Conservation (phyloP, 2,113 vertebrate species). For the Myanophis thanlyinensis region DNA sequence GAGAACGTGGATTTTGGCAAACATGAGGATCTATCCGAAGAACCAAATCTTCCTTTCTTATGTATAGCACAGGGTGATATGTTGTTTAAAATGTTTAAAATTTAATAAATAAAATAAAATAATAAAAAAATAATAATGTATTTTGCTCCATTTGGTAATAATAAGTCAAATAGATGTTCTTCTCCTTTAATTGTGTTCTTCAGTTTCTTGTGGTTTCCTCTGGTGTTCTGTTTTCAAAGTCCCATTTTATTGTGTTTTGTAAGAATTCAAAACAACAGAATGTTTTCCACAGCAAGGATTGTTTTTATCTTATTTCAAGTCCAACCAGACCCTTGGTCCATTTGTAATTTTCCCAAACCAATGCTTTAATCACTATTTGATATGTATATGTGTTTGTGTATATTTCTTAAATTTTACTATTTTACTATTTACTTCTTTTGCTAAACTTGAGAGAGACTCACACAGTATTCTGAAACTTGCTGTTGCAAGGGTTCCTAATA, state of each 20-base stretch:
- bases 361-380: neutral
- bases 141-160: neutral
- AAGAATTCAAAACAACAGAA: neutral
- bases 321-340: neutral
- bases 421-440: too few species aligned
- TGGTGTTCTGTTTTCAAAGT: neutral
- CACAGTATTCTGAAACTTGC: neutral
- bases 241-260: neutral
- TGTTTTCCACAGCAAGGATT: neutral
- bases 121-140: too few species aligned
- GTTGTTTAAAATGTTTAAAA: too few species aligned
- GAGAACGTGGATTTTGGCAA: too few species aligned
- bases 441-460: neutral
- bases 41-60: too few species aligned
- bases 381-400: neutral
- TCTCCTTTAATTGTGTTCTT: neutral
- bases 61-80: too few species aligned
- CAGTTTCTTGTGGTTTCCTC: neutral
- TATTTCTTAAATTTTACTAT: neutral
- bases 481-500: neutral
- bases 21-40: too few species aligned
- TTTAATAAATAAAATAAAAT: too few species aligned
- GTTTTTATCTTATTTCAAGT: neutral
- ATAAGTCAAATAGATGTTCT: neutral
- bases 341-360: neutral